phyloP scores from a whole-genome alignment of 1,140 invertebrate genomes.

The Chrysomallon squamiferum region DNA sequence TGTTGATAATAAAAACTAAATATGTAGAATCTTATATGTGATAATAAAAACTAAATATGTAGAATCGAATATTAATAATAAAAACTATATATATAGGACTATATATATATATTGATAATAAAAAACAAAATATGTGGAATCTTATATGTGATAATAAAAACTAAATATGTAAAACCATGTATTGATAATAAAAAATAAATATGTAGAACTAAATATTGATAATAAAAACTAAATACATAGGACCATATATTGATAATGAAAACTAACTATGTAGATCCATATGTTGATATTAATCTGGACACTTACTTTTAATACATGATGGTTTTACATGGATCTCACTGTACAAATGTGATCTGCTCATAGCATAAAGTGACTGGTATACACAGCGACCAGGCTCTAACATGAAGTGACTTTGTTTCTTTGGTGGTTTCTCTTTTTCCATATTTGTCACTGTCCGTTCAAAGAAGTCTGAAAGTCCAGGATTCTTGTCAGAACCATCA shows the following conservation, averaged over 20 bases:
- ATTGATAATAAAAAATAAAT: not conserved
- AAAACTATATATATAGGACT: too few species aligned
- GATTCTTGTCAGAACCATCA: too few species aligned
- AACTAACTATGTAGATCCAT: too few species aligned
- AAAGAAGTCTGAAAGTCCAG: not conserved
- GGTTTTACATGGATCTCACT: not conserved
- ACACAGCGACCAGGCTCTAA: not conserved
- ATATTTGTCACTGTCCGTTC: not conserved
- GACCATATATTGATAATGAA: not conserved
- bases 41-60: too few species aligned
- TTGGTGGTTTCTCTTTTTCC: too few species aligned
- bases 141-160: too few species aligned
- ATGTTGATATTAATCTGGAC: too few species aligned
- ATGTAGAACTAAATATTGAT: not conserved
- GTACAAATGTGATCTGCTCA: not conserved
- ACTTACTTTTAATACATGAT: not conserved
- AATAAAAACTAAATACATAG: not conserved
- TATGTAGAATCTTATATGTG: too few species aligned
- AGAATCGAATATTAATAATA: too few species aligned
- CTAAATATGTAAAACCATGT: not conserved
- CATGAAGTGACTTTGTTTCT: not conserved
- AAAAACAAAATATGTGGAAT: too few species aligned
- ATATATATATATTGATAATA: too few species aligned
- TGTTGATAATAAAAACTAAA: too few species aligned
- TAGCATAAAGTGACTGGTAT: not conserved